A percentile compares a stretch with the other conserved stretches of the same genome.
Conservation (phyloP, 1,140 invertebrate species). For the Trissolcus basalis region DNA sequence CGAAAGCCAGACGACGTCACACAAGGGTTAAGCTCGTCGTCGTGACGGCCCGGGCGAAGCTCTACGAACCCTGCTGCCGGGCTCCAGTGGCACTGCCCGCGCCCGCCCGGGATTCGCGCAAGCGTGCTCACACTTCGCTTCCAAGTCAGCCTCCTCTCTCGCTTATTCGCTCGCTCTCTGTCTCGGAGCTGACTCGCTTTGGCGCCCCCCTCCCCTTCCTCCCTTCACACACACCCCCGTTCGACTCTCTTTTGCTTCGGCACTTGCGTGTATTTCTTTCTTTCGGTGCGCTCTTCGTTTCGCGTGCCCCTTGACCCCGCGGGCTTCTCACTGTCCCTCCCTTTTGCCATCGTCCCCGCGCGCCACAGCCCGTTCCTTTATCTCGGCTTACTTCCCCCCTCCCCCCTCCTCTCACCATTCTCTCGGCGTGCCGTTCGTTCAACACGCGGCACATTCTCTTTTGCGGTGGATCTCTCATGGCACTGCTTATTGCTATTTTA, state of each 20-base stretch:
- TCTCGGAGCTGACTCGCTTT: slow-evolving; percentile 47
- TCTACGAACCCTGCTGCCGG: slow-evolving; percentile 74
- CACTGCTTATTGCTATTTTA: slow-evolving; percentile 25
- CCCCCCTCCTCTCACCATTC: slow-evolving; percentile 13
- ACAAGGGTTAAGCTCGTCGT: slow-evolving; percentile 64
- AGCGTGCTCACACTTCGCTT: slow-evolving; percentile 69
- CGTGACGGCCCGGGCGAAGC: slow-evolving; percentile 76
- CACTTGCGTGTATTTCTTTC: slow-evolving; percentile 61
- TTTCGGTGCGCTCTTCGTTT: slow-evolving; percentile 42
- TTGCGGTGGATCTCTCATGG: slow-evolving; percentile 6
- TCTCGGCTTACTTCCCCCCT: slow-evolving; percentile 3
- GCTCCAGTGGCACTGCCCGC: slow-evolving; percentile 75
- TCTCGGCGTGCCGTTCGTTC: slow-evolving; percentile 5
- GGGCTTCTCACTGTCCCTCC: slow-evolving; percentile 12
- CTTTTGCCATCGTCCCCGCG: slow-evolving; percentile 13
- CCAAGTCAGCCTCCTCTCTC: slow-evolving; percentile 50
- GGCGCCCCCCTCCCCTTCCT: slow-evolving; percentile 39
- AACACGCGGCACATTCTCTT: slow-evolving; percentile 8
- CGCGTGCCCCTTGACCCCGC: slow-evolving; percentile 11
- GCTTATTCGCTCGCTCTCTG: slow-evolving; percentile 24
- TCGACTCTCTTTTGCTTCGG: slow-evolving; percentile 53
- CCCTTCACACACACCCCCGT: slow-evolving; percentile 46
- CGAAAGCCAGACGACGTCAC: slow-evolving; percentile 53
- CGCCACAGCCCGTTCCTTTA: background rate
- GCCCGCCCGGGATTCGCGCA: slow-evolving; percentile 75